Percentiles rank a stretch among this genome's conserved stretches.
Conservation (phyloP, 2,113 vertebrate species). For the Sebastes schlegelii region DNA sequence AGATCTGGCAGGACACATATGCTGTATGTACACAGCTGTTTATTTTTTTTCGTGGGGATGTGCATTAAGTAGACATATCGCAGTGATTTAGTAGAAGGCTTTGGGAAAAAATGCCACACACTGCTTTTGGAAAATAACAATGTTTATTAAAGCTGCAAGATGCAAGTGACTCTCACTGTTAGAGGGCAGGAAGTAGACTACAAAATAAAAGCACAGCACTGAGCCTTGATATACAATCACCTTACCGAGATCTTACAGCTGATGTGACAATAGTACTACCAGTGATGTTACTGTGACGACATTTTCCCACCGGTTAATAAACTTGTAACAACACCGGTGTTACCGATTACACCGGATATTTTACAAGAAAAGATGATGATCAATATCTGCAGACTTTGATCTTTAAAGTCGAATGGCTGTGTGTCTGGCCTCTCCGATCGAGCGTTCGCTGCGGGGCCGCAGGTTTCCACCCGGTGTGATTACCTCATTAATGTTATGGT, state of each 20-base stretch:
- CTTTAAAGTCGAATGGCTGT: no score
- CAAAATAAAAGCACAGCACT: slow-evolving; percentile 1
- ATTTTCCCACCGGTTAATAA: no score
- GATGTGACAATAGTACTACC: background rate
- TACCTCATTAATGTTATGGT: no score
- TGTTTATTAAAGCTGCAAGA: slow-evolving; percentile 21
- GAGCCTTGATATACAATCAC: no score
- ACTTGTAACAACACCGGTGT: no score
- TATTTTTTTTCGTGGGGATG: slow-evolving; percentile 8
- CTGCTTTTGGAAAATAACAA: slow-evolving; percentile 10
- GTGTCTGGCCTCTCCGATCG: no score
- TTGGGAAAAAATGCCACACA: background rate
- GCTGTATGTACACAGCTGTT: slow-evolving; percentile 50
- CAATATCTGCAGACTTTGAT: no score
- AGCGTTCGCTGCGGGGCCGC: no score
- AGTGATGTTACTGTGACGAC: no score
- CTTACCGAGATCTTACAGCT: background rate
- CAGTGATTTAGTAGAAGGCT: slow-evolving; percentile 18
- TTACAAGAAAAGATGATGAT: no score
- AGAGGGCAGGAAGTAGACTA: slow-evolving; percentile 1
- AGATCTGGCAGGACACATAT: slow-evolving; percentile 58
- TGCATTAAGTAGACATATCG: slow-evolving; percentile 30
- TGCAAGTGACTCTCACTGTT: background rate
- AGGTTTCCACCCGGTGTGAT: no score
- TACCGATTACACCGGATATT: no score